A percentile compares a stretch with the other conserved stretches of the same genome.
These are phyloP conservation scores for Megaleporinus macrocephalus DNA, from an alignment of 2,113 vertebrate species.

Conservation along the genomic window DNA sequence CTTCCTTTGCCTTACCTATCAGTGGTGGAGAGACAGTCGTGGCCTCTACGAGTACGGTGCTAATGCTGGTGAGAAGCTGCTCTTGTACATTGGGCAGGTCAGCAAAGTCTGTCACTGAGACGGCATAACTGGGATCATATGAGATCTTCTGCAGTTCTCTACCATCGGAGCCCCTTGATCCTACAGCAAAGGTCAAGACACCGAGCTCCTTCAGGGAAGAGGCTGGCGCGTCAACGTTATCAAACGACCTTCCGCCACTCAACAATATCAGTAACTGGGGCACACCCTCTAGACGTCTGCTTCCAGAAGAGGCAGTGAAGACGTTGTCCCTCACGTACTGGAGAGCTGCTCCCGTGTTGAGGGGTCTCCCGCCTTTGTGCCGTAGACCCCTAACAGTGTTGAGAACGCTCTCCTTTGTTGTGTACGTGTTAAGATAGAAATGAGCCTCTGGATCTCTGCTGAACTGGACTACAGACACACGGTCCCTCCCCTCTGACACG, in stretches of 20 bases:
- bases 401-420: slow-evolving; percentile 52
- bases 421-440: slow-evolving; percentile 66
- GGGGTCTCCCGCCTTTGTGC: slow-evolving; percentile 66
- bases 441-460: slow-evolving; percentile 56
- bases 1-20: too few relatives aligned
- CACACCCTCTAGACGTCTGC: slow-evolving; percentile 53
- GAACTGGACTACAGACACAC: slow-evolving; percentile 64
- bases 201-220: slow-evolving; percentile 58
- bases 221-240: slow-evolving; percentile 50
- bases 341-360: slow-evolving; percentile 65
- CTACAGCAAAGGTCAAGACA: slow-evolving; percentile 50
- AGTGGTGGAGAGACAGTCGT: not conserved
- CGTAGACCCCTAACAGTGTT: slow-evolving; percentile 53
- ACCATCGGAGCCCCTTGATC: slow-evolving; percentile 63
- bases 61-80: slow-evolving; percentile 36
- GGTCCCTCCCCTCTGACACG: slow-evolving; percentile 55
- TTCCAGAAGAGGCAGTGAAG: slow-evolving; percentile 50
- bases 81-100: slow-evolving; percentile 55
- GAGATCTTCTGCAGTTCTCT: slow-evolving; percentile 59
- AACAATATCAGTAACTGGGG: slow-evolving; percentile 59
- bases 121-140: slow-evolving; percentile 37
- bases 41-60: not conserved
- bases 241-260: slow-evolving; percentile 54
- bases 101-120: slow-evolving; percentile 55
- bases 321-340: slow-evolving; percentile 56